phyloP scores from a whole-genome alignment of 2,797 vertebrate species.

The Sebastes alutus region DNA sequence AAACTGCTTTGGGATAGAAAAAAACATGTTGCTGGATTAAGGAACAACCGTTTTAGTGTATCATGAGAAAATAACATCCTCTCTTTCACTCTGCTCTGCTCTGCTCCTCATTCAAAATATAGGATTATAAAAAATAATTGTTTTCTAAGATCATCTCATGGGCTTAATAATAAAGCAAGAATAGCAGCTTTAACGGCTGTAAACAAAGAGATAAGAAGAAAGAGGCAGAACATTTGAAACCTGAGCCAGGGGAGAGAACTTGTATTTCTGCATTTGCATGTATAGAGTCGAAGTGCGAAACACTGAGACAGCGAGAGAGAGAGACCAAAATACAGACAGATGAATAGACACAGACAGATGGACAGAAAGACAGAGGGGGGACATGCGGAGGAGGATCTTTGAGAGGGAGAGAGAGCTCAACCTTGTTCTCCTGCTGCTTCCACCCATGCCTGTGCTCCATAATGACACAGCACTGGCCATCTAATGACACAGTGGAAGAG shows the following conservation, averaged over 20 bases:
- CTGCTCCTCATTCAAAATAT: constrained; percentile 1
- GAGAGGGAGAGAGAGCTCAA: constrained; percentile 54
- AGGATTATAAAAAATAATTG: constrained; percentile 23
- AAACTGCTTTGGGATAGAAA: constrained; percentile 9
- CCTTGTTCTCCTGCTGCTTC: constrained; percentile 74
- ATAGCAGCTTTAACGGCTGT: constrained; percentile 26
- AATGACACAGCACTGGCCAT: constrained; percentile 75
- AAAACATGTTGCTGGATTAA: background rate
- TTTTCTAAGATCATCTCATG: constrained; percentile 16
- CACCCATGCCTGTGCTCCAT: constrained; percentile 68
- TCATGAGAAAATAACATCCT: background rate
- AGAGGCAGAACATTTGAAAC: constrained; percentile 28
- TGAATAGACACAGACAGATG: constrained; percentile 53
- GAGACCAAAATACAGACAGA: constrained; percentile 24
- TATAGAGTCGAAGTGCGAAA: constrained; percentile 17
- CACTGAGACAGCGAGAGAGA: background rate
- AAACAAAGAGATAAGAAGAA: constrained; percentile 15
- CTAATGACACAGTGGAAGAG: constrained; percentile 72
- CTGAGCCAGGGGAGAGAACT: constrained; percentile 27
- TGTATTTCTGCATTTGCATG: constrained; percentile 38
- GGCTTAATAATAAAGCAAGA: constrained; percentile 30
- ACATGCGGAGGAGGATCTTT: constrained; percentile 71
- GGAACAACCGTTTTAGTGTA: background rate
- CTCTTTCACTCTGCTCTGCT: background rate
- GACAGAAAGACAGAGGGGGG: constrained; percentile 61